Evolutionary conservation across 2,113 vertebrate species (phyloP), one percentile per base, ranked within the genome.

Genomic region (Spilogale gracilis): DNA sequence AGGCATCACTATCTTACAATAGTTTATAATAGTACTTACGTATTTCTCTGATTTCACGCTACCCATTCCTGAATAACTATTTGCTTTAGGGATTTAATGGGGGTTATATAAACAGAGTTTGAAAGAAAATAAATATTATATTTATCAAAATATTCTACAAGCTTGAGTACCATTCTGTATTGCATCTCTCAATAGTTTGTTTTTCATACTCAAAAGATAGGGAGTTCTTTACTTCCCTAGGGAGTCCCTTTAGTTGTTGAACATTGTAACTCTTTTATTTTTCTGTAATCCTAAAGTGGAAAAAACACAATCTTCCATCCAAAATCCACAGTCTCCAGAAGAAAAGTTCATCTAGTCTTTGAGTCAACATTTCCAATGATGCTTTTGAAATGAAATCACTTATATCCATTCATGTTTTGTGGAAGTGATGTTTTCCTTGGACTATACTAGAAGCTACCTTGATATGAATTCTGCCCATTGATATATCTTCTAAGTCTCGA

Each of bases 41-140:
- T 25, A 82, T 91, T 79, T 92, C 45, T 74, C 38, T 74, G 43
- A 94, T 32, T 94, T 96, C 50, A 87, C 81, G 9, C 10, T 82
- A 67, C 4, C 30, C 25, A 60, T 67, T 87, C 25, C 9, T 82
- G 9, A 82, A 74, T 82, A 58, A 58, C 48, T 61, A 12, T 71
- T 81, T 87, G 27, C 30, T 76, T 76, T 69, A 94, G 16, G 32
- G 25, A 10, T 52, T 82, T 65, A 76, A 50, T 45, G 20, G 17
- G 25, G 12, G 20, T 13, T 81, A 79, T 63, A 48, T 17, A 96
- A 84, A 6, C 32, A 69, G 58, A 83, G 12, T 67, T 86, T 91
- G 50, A 32, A 91, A 94, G 18, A 91, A 73, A 38, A 7, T n/a
- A 5, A 56, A 9, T 60, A 25, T 86, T 48, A 21, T 60, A 58